These are phyloP conservation scores for Proisotoma minuta DNA, from an alignment of 2,888 invertebrate genomes.

Conservation along the genomic window DNA sequence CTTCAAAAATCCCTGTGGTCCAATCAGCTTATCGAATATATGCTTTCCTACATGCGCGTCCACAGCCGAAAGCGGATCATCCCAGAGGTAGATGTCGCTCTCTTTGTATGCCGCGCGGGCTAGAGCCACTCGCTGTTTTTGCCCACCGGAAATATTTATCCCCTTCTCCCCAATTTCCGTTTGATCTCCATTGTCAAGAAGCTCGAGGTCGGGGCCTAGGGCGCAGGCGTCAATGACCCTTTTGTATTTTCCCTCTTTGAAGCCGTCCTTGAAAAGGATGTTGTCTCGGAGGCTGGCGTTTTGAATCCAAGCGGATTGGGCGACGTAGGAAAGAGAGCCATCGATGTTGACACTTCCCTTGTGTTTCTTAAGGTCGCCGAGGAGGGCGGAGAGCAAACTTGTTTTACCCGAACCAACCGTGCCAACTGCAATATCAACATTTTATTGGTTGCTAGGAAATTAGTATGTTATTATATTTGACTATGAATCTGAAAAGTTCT, in stretches of 20 bases:
- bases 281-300: conserved; percentile 56
- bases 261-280: conserved; percentile 54
- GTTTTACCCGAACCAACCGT: not conserved
- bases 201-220: conserved; percentile 54
- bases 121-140: conserved; percentile 63
- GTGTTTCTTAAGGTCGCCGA: conserved; percentile 54
- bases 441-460: too few species aligned
- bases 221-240: conserved; percentile 52
- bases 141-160: conserved; percentile 84
- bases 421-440: not conserved
- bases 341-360: conserved; percentile 48
- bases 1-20: conserved; percentile 66
- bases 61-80: conserved; percentile 59
- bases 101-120: conserved; percentile 54
- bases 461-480: too few species aligned
- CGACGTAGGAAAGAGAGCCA: conserved; percentile 56
- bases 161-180: conserved; percentile 64
- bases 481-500: too few species aligned
- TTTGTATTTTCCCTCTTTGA: conserved; percentile 49
- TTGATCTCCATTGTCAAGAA: conserved; percentile 55
- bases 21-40: conserved; percentile 77
- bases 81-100: conserved; percentile 55
- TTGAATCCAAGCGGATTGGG: conserved; percentile 59
- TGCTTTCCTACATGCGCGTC: conserved; percentile 60
- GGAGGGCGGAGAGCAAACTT: conserved; percentile 50